Conservation (phyloP, 1,140 invertebrate genomes). For the Apis cerana region DNA sequence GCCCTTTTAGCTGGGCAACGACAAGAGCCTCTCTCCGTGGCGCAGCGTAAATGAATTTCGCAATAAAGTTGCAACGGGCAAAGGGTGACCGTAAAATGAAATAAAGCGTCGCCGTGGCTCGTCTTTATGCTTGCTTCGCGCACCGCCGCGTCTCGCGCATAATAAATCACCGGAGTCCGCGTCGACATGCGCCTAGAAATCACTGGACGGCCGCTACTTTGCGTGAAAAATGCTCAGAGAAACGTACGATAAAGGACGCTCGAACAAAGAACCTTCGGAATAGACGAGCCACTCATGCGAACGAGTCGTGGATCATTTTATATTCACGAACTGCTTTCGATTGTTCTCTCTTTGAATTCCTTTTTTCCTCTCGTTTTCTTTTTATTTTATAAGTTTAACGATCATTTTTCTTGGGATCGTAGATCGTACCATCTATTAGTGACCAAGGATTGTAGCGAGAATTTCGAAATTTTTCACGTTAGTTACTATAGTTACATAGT, state of each 20-base stretch:
- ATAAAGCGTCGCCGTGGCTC: conserved; percentile 39
- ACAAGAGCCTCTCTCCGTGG: not conserved
- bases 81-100: conserved; percentile 41
- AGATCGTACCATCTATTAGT: not conserved
- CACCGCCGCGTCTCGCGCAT: conserved; percentile 30
- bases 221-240: conserved; percentile 15
- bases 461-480: too few species aligned
- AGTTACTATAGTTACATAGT: too few species aligned
- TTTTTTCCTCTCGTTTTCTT: not conserved
- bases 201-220: not conserved
- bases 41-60: conserved; percentile 46
- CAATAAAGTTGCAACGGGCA: conserved; percentile 46
- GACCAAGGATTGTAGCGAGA: not conserved
- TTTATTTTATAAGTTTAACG: not conserved
- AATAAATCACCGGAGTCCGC: conserved; percentile 31
- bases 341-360: not conserved
- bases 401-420: not conserved
- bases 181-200: not conserved
- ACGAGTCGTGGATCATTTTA: not conserved
- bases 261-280: conserved; percentile 7
- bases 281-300: conserved; percentile 9
- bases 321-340: conserved; percentile 12
- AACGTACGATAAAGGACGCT: not conserved
- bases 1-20: conserved; percentile 12
- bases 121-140: conserved; percentile 33